Evolutionary conservation across 1,140 invertebrate genomes (phyloP).

Genomic region (Drosophila carrolli): DNA sequence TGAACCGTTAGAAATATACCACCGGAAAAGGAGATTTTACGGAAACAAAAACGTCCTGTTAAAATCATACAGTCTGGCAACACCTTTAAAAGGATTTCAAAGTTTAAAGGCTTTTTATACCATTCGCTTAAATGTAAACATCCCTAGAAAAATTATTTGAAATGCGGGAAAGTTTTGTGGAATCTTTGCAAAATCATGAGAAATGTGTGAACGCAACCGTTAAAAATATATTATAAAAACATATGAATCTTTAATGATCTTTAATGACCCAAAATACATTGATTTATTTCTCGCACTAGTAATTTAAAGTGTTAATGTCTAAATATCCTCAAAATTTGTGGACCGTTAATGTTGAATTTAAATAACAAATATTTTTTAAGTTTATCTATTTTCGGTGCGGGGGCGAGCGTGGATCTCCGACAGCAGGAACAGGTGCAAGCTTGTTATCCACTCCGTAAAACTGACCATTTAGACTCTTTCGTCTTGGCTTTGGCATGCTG

Average conservation of each 20-base stretch:
- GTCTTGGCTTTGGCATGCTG: conserved; percentile 61
- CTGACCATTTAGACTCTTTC: conserved; percentile 64
- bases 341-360: too few relatives aligned
- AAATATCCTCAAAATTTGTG: too few relatives aligned
- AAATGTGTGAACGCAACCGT: too few relatives aligned
- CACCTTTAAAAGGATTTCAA: too few relatives aligned
- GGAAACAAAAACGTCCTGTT: not conserved
- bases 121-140: too few relatives aligned
- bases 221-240: not conserved
- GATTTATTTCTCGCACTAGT: not conserved
- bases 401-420: conserved; percentile 39
- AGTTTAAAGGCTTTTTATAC: too few relatives aligned
- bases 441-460: conserved; percentile 73
- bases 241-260: too few relatives aligned
- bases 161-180: too few relatives aligned
- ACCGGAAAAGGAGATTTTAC: not conserved
- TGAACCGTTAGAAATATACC: conserved; percentile 1
- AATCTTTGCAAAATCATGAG: too few relatives aligned
- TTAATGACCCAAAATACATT: not conserved
- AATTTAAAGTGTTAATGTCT: too few relatives aligned
- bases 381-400: not conserved
- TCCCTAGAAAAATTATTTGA: too few relatives aligned
- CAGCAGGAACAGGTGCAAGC: conserved; percentile 60
- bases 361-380: too few relatives aligned
- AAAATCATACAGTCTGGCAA: conserved; percentile 2